Evolutionary conservation across 92 coral and sea anemone species (phyloP).

Genomic region (Phenganax marumi): DNA sequence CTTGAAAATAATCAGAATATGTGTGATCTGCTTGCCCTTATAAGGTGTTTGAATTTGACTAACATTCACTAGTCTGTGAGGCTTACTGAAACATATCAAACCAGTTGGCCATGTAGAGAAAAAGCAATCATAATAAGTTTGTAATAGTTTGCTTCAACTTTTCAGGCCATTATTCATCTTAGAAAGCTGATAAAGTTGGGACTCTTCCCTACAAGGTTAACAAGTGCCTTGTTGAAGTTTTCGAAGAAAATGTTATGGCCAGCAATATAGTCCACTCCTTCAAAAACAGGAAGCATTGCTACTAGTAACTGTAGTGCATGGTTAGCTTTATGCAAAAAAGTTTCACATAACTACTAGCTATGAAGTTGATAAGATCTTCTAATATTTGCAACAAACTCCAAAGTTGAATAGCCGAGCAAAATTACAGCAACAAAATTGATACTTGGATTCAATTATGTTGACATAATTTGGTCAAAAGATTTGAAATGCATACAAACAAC

Average conservation of each 20-base stretch:
- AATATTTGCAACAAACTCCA: background rate
- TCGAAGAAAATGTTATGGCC: too few relatives aligned
- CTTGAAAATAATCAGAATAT: too few relatives aligned
- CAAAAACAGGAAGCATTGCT: conserved; percentile 8
- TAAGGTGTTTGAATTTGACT: too few relatives aligned
- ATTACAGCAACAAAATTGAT: background rate
- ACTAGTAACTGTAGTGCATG: conserved; percentile 3
- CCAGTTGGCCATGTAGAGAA: too few relatives aligned
- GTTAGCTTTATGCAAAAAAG: background rate
- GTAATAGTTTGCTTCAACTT: too few relatives aligned
- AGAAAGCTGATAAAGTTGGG: too few relatives aligned
- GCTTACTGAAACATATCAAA: too few relatives aligned
- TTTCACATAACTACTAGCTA: background rate
- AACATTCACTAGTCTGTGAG: too few relatives aligned
- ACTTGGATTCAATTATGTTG: conserved; percentile 29
- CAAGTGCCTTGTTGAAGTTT: background rate
- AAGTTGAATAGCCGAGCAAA: conserved; percentile 17
- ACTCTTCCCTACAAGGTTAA: too few relatives aligned
- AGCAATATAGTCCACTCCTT: background rate
- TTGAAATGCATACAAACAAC: background rate
- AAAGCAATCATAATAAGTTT: too few relatives aligned
- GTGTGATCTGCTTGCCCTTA: too few relatives aligned
- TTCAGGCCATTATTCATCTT: too few relatives aligned
- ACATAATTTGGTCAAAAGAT: conserved; percentile 4
- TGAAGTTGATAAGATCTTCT: background rate